Evolutionary conservation across 2,888 invertebrate genomes (phyloP), one percentile per base, ranked within the genome.

Genomic region (Blastobasis adustella): DNA sequence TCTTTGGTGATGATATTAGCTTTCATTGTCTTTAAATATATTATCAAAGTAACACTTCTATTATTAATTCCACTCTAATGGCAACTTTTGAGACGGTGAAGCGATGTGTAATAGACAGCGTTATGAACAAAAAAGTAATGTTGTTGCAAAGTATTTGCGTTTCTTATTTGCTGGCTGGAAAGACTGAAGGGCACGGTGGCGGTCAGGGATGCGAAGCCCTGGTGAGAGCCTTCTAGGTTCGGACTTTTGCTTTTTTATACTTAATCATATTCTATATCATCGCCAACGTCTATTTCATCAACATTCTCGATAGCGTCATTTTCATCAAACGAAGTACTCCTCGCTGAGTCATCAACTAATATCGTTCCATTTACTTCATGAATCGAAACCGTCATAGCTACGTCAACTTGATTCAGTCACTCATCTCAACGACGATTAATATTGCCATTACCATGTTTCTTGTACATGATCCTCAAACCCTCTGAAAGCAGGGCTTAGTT

Each of bases 191-290:
- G 88, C 79, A 87, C 88, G 69, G 85, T 83, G 80, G 89, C 86
- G 80, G 84, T 82, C 83, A 87, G 88, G 88, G 89, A 89, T 85
- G 82, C 89, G 70, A 89, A 86, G 85, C 89, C 89, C 87, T 89
- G 89, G 89, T 89, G 89, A 89, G 89, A 87, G 82, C 88, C 84
- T 79, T 79, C 77, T 88, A 88, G 87, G 88, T 88, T 88, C 86
- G 87, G 74, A 84, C 67, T 85, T 84, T 85, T 82, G 82, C 85
- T 88, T 86, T 73, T 83, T 79, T 82, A 68, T 71, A 71, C 67
- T 68, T 65, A 42, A 42, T 9, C 42, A n/a, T 42, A 42, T 42
- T 23, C 42, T n/a, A 42, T 7, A 9, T 42, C 42, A 50, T 38
- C 10, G 37, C 5, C 47, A 46, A 47, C 37, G 5, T 23, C 23